phyloP scores from a whole-genome alignment of 1,140 invertebrate species.

The Eumaeus atala region DNA sequence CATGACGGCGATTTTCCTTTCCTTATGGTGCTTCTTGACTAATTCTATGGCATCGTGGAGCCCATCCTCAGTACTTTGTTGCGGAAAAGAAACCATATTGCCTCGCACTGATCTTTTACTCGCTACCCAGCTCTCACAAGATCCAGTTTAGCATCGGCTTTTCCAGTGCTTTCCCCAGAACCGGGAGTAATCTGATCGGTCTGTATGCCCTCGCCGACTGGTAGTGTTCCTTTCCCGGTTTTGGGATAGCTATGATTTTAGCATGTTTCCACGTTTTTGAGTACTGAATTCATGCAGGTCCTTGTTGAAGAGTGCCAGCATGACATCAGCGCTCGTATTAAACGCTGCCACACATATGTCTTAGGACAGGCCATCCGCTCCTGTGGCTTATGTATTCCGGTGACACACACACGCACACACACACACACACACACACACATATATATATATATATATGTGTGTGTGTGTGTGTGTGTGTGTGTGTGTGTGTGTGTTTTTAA shows the following conservation, averaged over 20 bases:
- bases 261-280: not conserved
- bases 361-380: not conserved
- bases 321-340: not conserved
- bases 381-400: not conserved
- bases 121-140: not conserved
- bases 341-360: not conserved
- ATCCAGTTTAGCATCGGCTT: not conserved
- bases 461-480: too few species aligned
- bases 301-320: not conserved
- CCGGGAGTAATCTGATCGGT: constrained; percentile 13
- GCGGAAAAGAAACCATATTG: not conserved
- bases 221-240: constrained; percentile 11
- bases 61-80: not conserved
- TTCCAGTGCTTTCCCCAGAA: constrained; percentile 15
- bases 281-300: not conserved
- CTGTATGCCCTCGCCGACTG: constrained; percentile 9
- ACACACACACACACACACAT: too few species aligned
- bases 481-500: too few species aligned
- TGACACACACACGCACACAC: too few species aligned
- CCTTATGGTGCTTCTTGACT: too few species aligned
- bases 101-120: not conserved
- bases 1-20: too few species aligned
- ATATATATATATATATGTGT: too few species aligned
- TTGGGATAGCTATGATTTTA: not conserved
- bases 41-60: too few species aligned